phyloP scores from a whole-genome alignment of 2,888 invertebrate species.

The Lasioglossum zephyrum region DNA sequence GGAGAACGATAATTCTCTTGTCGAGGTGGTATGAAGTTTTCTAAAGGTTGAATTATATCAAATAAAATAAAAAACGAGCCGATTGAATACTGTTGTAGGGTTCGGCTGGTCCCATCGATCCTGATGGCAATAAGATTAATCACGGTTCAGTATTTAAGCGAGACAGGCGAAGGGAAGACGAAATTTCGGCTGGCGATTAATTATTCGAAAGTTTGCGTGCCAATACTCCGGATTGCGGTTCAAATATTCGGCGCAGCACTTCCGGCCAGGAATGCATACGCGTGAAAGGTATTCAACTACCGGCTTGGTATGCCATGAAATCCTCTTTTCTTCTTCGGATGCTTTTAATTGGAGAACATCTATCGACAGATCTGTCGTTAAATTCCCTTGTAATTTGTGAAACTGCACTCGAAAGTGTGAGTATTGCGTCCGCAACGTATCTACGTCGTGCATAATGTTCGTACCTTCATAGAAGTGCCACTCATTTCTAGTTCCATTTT shows the following conservation, averaged over 20 bases:
- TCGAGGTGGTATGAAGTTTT: not conserved
- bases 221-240: conserved; percentile 35
- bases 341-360: conserved; percentile 45
- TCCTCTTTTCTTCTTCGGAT: conserved; percentile 32
- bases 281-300: conserved; percentile 34
- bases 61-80: not conserved
- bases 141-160: conserved; percentile 23
- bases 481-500: not conserved
- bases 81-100: conserved; percentile 20
- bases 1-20: not conserved
- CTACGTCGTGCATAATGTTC: not conserved
- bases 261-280: conserved; percentile 25
- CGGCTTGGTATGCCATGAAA: conserved; percentile 34
- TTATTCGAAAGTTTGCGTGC: conserved; percentile 63
- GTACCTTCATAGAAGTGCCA: not conserved
- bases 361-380: conserved; percentile 45
- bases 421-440: not conserved
- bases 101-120: conserved; percentile 27
- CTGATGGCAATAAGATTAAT: conserved; percentile 63
- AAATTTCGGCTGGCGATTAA: conserved; percentile 67
- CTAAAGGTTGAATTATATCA: not conserved
- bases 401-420: conserved; percentile 24
- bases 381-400: conserved; percentile 27
- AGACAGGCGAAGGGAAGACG: conserved; percentile 36
- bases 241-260: conserved; percentile 40